Evolutionary conservation across 2,797 vertebrate species (phyloP), one percentile per base, ranked within the genome.

Genomic region (Myotis myotis): DNA sequence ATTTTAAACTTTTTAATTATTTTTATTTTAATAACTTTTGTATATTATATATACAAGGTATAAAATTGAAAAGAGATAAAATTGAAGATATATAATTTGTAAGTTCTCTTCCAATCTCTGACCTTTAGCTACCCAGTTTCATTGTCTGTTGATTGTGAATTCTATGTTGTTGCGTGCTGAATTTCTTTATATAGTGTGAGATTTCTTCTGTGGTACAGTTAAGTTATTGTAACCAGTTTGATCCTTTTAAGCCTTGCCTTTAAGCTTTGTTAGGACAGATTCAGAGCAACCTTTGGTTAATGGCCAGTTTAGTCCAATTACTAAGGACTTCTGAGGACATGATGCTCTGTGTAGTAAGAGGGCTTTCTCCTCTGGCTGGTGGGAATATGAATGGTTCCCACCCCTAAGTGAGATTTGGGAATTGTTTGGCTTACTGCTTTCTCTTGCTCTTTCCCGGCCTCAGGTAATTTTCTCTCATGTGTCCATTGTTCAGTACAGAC

Each of bases 11-110:
- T 93, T 74, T 36, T 44, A 47, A 28, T 85, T 38, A 36, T 89
- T 85, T 92, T 93, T 75, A 38, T 74, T 88, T 91, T 55, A 81
- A 15, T 70, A 36, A 10, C 33, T 86, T 88, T 93, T 75, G 81
- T 20, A 0, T 78, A 82, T 11, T 76, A 8, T 60, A 49, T 41
- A 57, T 12, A 70, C 22, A 89, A 64, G 13, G 23, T 71, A 11
- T 74, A 60, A 30, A 87, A 53, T 36, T 75, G 55, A 87, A 90
- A 89, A 41, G 17, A 20, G 66, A 11, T 75, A 53, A n/a, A 84
- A 62, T 41, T 80, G 25, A 84, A 84, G 22, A 41, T 41, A 30
- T 2, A 33, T n/a, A 81, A 13, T 75, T 55, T 57, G 8, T 51
- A 36, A 22, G 17, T 62, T 87, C 81, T 82, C 30, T 5, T 92